Evolutionary conservation across 2,113 vertebrate species (phyloP).

Genomic region (Eubucco bourcierii): DNA sequence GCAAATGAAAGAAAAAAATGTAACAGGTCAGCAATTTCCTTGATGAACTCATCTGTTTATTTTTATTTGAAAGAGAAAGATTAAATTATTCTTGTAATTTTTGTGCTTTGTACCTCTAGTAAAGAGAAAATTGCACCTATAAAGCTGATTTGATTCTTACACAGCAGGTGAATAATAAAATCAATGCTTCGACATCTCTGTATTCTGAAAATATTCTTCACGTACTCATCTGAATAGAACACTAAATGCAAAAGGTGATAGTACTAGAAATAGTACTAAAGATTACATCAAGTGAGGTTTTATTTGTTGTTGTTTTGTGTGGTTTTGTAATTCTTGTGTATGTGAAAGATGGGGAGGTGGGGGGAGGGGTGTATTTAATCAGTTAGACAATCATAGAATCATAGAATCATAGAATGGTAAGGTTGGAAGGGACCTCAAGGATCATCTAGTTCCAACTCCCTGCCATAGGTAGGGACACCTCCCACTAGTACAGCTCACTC

Average conservation of each 20-base stretch:
- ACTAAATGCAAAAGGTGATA: slow-evolving; percentile 50
- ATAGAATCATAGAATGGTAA: no score
- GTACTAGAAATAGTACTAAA: slow-evolving; percentile 16
- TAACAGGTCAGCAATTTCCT: slow-evolving; percentile 54
- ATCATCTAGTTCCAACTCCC: no score
- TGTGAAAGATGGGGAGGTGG: not conserved
- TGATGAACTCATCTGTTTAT: slow-evolving; percentile 59
- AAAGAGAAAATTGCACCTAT: slow-evolving; percentile 31
- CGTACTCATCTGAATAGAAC: slow-evolving; percentile 11
- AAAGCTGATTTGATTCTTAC: slow-evolving; percentile 40
- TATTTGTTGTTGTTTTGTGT: slow-evolving; percentile 56
- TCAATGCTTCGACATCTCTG: slow-evolving; percentile 7
- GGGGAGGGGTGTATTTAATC: slow-evolving; percentile 24
- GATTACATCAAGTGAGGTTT: not conserved
- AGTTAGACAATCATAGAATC: slow-evolving; percentile 19
- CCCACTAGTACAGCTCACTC: no score
- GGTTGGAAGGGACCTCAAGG: no score
- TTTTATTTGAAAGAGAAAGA: slow-evolving; percentile 64
- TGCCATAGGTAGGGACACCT: no score
- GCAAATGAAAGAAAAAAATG: slow-evolving; percentile 60
- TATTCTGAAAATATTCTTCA: slow-evolving; percentile 48
- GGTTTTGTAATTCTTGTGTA: slow-evolving; percentile 18
- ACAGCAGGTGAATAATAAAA: slow-evolving; percentile 29
- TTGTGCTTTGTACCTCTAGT: slow-evolving; percentile 12
- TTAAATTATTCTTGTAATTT: slow-evolving; percentile 51